phyloP scores from a whole-genome alignment of 2,797 vertebrate species.

The Lithobates sylvaticus region DNA sequence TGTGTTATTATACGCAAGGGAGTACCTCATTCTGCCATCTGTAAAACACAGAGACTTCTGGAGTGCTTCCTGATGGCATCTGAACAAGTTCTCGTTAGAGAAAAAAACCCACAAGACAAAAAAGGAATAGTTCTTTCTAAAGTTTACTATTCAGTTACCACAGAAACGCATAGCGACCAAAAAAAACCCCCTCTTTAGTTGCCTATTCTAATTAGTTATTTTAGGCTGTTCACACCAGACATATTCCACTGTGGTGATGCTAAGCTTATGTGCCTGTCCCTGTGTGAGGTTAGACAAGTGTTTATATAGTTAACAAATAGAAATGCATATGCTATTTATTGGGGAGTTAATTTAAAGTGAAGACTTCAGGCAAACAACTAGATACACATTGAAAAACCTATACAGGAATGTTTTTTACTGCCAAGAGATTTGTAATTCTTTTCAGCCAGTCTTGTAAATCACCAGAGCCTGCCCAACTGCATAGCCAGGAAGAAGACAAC shows the following conservation, averaged over 20 bases:
- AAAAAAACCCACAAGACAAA: neutral
- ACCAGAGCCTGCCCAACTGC: no score
- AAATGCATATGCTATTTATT: neutral
- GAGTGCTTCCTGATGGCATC: slow-evolving; percentile 16
- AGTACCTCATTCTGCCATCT: neutral
- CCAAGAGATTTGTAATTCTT: neutral
- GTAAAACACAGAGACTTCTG: slow-evolving; percentile 9
- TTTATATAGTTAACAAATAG: neutral
- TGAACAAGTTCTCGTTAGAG: neutral
- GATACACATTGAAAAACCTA: no score
- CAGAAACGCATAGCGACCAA: neutral
- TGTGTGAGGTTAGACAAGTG: neutral
- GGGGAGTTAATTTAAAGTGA: neutral
- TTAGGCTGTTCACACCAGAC: neutral
- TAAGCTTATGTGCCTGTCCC: neutral
- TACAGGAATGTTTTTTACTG: neutral
- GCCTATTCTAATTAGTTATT: neutral
- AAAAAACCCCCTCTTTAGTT: neutral
- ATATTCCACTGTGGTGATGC: neutral
- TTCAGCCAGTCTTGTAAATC: neutral
- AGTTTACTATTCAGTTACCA: neutral
- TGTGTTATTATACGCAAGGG: neutral
- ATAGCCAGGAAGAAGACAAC: no score
- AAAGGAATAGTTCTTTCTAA: neutral
- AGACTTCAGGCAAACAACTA: neutral